These are phyloP conservation scores for Drosophila siamana DNA, from an alignment of 2,888 invertebrate genomes.

Conservation along the genomic window DNA sequence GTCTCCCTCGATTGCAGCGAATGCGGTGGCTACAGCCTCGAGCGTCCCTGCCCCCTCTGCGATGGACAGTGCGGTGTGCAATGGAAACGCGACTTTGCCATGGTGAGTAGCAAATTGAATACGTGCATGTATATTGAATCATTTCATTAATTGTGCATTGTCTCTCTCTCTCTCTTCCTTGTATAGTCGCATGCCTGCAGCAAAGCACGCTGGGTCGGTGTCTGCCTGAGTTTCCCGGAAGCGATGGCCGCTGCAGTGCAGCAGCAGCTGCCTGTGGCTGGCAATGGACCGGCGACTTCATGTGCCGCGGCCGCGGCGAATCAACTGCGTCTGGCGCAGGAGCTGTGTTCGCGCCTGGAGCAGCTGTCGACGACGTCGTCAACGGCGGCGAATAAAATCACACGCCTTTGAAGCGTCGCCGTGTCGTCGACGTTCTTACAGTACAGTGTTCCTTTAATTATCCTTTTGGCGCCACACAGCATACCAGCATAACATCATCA, in stretches of 20 bases:
- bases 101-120: slow-evolving; percentile 86
- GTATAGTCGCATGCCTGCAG: slow-evolving; percentile 89
- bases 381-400: slow-evolving; percentile 59
- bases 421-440: slow-evolving; percentile 10
- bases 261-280: slow-evolving; percentile 63
- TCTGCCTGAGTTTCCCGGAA: slow-evolving; percentile 87
- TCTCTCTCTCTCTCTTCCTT: slow-evolving; percentile 67
- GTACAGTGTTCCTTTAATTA: slow-evolving; percentile 72
- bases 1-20: slow-evolving; percentile 92
- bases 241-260: slow-evolving; percentile 66
- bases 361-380: slow-evolving; percentile 86
- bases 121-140: background rate
- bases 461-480: slow-evolving; percentile 47
- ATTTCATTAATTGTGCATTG: slow-evolving; percentile 10
- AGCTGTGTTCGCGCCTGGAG: slow-evolving; percentile 86
- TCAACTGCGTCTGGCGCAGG: slow-evolving; percentile 86
- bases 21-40: slow-evolving; percentile 92
- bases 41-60: slow-evolving; percentile 91
- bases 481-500: slow-evolving; percentile 41
- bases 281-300: slow-evolving; percentile 69
- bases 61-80: slow-evolving; percentile 90
- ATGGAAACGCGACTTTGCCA: slow-evolving; percentile 92
- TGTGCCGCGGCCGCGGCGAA: slow-evolving; percentile 83
- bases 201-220: slow-evolving; percentile 90
- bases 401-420: slow-evolving; percentile 74